Evolutionary conservation across 1,140 invertebrate genomes (phyloP).

Genomic region (Pogonomyrmex barbatus): DNA sequence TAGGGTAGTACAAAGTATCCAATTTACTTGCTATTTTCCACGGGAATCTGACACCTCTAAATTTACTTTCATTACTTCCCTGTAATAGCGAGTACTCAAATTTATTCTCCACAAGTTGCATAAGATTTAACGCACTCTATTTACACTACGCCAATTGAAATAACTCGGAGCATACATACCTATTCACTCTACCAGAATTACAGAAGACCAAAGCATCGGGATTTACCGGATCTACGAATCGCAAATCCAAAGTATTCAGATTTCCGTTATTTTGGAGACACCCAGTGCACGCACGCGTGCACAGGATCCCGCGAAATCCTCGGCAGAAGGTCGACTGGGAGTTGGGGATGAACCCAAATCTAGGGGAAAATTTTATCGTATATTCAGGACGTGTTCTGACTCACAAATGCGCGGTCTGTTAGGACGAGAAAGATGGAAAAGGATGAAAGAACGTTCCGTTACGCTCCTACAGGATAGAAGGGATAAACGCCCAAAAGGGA

Average conservation of each 20-base stretch:
- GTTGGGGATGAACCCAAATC: constrained; percentile 78
- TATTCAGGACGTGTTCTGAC: constrained; percentile 84
- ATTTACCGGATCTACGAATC: constrained; percentile 21
- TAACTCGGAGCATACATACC: constrained; percentile 26
- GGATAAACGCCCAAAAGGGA: constrained; percentile 38
- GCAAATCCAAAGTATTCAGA: constrained; percentile 38
- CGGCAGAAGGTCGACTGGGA: constrained; percentile 10
- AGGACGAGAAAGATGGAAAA: constrained; percentile 3
- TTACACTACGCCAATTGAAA: constrained; percentile 46
- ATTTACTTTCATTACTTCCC: constrained; percentile 54
- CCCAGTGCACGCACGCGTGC: constrained; percentile 58
- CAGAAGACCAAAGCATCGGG: constrained; percentile 13
- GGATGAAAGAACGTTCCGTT: constrained; percentile 15
- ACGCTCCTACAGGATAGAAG: constrained; percentile 18
- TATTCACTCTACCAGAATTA: constrained; percentile 13
- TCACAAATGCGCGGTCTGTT: constrained; percentile 74
- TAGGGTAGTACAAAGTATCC: constrained; percentile 42
- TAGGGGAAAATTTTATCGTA: constrained; percentile 84
- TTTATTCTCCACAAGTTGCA: constrained; percentile 22
- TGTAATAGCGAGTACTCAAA: constrained; percentile 42
- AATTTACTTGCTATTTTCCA: constrained; percentile 44
- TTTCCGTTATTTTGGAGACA: constrained; percentile 30
- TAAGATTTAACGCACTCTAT: constrained; percentile 40
- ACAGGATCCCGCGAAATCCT: constrained; percentile 6
- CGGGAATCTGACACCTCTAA: constrained; percentile 35